These are phyloP conservation scores for Vireo griseus DNA, from an alignment of 2,797 vertebrate genomes.

Conservation along the genomic window DNA sequence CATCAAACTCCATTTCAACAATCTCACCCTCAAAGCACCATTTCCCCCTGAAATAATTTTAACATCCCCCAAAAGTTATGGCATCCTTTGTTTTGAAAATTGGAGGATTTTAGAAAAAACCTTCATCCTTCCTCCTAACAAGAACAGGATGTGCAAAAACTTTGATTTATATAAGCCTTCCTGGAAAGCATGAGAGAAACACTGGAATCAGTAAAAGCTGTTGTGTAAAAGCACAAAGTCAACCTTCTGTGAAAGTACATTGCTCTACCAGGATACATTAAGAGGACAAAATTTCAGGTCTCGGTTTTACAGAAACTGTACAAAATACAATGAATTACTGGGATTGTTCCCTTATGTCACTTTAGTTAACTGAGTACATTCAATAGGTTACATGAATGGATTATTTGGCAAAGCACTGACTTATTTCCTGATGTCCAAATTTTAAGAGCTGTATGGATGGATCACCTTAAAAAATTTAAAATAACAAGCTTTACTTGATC, in stretches of 20 bases:
- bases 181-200: constrained; percentile 11
- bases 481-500: neutral
- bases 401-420: neutral
- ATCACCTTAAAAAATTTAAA: neutral
- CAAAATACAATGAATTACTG: neutral
- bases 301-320: neutral
- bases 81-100: neutral
- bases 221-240: neutral
- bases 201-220: constrained; percentile 34
- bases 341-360: neutral
- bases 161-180: constrained; percentile 36
- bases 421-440: neutral
- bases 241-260: neutral
- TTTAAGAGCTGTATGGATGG: neutral
- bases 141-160: constrained; percentile 48
- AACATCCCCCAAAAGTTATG: neutral
- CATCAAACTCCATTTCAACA: neutral
- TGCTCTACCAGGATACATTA: neutral
- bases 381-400: neutral
- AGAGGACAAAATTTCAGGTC: neutral
- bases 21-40: neutral
- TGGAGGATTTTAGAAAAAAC: neutral
- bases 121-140: constrained; percentile 1
- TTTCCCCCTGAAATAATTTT: neutral
- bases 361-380: neutral